Conservation (phyloP, 2,888 invertebrate genomes). For the Sinotaia quadrata region DNA sequence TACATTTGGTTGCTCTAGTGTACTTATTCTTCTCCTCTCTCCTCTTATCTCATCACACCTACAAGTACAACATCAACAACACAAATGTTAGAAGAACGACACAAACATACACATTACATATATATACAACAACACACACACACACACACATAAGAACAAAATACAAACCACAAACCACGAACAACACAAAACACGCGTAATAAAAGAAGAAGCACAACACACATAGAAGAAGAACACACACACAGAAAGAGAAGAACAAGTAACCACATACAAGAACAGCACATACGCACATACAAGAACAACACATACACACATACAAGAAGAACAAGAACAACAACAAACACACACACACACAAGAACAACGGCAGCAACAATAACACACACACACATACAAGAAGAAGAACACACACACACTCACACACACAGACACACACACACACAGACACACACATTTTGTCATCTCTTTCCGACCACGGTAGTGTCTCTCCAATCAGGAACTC, state of each 20-base stretch:
- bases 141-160: background rate
- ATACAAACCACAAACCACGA: background rate
- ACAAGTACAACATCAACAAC: too few species aligned
- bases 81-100: too few species aligned
- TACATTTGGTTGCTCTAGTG: too few species aligned
- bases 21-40: too few species aligned
- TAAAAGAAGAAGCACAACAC: background rate
- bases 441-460: background rate
- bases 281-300: background rate
- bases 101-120: too few species aligned
- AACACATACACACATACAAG: background rate
- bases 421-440: constrained; percentile 4
- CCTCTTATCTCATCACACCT: too few species aligned
- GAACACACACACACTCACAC: constrained; percentile 2
- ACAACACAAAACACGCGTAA: background rate
- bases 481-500: too few species aligned
- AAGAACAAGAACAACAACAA: background rate
- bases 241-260: background rate
- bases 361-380: too few species aligned
- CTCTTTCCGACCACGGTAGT: too few species aligned
- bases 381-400: background rate
- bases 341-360: constrained; percentile 4
- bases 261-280: background rate
- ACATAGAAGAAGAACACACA: background rate
- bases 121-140: too few species aligned